Base-by-base conservation (phyloP, 2,113 vertebrate species). In the Sylvia atricapilla region DNA sequence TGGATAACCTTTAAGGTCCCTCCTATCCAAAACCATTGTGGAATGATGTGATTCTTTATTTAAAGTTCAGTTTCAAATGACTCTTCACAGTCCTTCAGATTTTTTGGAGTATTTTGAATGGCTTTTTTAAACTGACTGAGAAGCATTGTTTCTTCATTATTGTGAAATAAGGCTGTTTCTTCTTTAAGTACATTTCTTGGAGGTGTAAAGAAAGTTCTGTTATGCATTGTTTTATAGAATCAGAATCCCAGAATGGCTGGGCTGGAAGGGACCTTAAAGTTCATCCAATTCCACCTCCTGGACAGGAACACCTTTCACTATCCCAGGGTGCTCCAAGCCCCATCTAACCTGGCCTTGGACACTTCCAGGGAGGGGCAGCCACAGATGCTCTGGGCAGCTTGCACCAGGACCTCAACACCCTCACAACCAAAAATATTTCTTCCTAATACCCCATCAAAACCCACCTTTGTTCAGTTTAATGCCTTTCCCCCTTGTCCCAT, bases 341-440 rank as follows among this genome's bases (percentile, higher is more conserved):
- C 0, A 0, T 46, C 33, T 49, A 73, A 0, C 22, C 58, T 37
- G 58, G 22, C 68, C 47, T 63, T 53, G 27, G 43, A 14, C 52
- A 49, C 2, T 68, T 2, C 35, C 64, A 69, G n/a, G 39, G 46
- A 62, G 31, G 31, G 33, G 25, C 47, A 73, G 58, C 27, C 47
- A 37, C 58, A 84, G 33, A 47, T 72, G 8, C 47, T 84, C 47
- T 72, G 47, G 56, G 10, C 20, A 73, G 0, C 11, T 33, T 62
- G 33, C 13, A 8, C 58, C 14, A 53, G 58, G 22, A 17, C 39
- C 47, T 53, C 14, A 2, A 0, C 13, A 46, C 33, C 39, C 33
- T 73, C 39, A 55, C 14, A 22, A 53, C 11, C 16, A 55, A 46
- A 74, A 55, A 23, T 33, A 55, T 55, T 74, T 74, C n/a, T 64